Evolutionary conservation across 1,140 invertebrate genomes (phyloP).

Genomic region (Drosophila pseudoananassae): DNA sequence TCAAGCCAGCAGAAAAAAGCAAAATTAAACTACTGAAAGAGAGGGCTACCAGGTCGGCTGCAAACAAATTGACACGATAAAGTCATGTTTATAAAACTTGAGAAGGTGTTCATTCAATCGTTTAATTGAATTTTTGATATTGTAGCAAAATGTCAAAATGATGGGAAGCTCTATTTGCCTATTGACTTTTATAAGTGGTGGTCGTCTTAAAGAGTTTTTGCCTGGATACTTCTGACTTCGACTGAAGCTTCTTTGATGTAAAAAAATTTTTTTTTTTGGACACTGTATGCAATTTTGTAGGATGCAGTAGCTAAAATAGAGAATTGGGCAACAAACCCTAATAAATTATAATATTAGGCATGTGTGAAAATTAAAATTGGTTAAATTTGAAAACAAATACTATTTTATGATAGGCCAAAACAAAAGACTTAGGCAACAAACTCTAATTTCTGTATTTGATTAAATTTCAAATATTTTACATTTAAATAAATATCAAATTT

Average conservation of each 20-base stretch:
- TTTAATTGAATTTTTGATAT: not conserved
- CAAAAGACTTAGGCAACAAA: slow-evolving; percentile 77
- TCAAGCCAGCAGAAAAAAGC: slow-evolving; percentile 45
- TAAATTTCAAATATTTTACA: too few relatives aligned
- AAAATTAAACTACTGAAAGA: slow-evolving; percentile 22
- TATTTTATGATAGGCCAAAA: too few relatives aligned
- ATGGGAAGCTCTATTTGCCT: not conserved
- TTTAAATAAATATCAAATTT: too few relatives aligned
- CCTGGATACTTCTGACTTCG: slow-evolving; percentile 10
- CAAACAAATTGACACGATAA: slow-evolving; percentile 33
- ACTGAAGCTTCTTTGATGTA: slow-evolving; percentile 20
- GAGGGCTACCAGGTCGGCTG: slow-evolving; percentile 33
- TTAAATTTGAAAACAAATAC: too few relatives aligned
- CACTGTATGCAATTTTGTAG: too few relatives aligned
- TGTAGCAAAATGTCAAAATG: not conserved
- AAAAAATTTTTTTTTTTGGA: not conserved
- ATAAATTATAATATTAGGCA: too few relatives aligned
- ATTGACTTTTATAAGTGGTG: not conserved
- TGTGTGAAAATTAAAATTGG: too few relatives aligned
- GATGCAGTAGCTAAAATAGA: slow-evolving; percentile 28
- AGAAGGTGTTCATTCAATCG: slow-evolving; percentile 10
- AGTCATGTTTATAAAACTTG: not conserved
- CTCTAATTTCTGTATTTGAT: not conserved
- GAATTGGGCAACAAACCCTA: slow-evolving; percentile 70
- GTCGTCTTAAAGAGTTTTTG: too few relatives aligned